These are phyloP conservation scores for Florisuga fusca DNA, from an alignment of 2,797 vertebrate species.

Conservation along the genomic window DNA sequence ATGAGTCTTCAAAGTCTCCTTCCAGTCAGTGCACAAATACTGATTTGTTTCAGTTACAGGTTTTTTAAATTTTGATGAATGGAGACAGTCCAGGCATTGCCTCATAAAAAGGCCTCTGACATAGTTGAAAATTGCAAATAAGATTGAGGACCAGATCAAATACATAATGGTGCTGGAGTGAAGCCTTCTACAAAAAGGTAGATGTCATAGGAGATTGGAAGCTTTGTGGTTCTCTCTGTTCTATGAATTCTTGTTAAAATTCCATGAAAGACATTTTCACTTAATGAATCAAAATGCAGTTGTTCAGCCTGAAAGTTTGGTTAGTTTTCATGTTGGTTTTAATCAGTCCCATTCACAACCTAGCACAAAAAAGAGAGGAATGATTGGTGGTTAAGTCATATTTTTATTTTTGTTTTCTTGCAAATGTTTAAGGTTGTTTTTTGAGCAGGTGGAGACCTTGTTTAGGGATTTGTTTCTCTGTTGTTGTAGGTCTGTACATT, in stretches of 20 bases:
- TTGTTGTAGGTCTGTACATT: not conserved
- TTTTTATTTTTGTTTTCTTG: not conserved
- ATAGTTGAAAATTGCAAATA: not conserved
- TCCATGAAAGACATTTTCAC: not conserved
- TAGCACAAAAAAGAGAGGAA: not conserved
- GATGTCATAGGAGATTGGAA: not conserved
- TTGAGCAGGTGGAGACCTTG: not conserved
- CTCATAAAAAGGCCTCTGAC: not conserved
- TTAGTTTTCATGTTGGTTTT: conserved; percentile 38
- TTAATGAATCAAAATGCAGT: conserved; percentile 8
- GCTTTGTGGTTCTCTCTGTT: not conserved
- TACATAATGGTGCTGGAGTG: not conserved
- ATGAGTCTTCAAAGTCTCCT: not conserved
- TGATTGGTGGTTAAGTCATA: not conserved
- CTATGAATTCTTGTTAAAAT: conserved; percentile 7
- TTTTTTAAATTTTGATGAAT: conserved; percentile 5
- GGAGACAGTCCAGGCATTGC: conserved; percentile 5
- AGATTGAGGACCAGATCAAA: conserved; percentile 19
- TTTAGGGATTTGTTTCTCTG: not conserved
- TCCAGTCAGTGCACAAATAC: not conserved
- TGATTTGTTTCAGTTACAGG: not conserved
- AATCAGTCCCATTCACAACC: conserved; percentile 33
- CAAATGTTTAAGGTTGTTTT: not conserved
- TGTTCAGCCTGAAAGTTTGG: conserved; percentile 19
- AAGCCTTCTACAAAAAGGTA: conserved; percentile 13